Percentiles rank a stretch among this genome's conserved stretches.
phyloP scores from a whole-genome alignment of 1,140 invertebrate species.

The Hyles euphorbiae region DNA sequence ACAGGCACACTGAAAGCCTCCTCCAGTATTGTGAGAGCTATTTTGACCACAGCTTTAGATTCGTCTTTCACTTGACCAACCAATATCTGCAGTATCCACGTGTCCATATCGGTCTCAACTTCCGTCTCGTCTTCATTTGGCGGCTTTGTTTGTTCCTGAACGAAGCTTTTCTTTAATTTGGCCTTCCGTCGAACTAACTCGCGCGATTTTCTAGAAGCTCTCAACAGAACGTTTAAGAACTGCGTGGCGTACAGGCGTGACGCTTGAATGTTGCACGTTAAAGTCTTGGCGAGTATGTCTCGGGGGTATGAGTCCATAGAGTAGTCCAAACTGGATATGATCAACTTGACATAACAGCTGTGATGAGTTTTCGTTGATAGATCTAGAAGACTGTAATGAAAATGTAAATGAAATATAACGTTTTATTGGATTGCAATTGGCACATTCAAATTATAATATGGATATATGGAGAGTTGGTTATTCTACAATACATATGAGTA shows the following conservation, averaged over 20 bases:
- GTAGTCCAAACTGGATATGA: conserved; percentile 93
- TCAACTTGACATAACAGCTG: conserved; percentile 94
- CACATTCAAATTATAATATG: no score
- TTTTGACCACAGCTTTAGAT: conserved; percentile 83
- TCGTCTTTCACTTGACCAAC: conserved; percentile 88
- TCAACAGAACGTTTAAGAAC: conserved; percentile 89
- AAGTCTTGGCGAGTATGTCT: conserved; percentile 83
- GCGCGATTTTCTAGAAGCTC: conserved; percentile 78
- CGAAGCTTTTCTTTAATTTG: conserved; percentile 55
- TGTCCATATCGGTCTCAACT: conserved; percentile 76
- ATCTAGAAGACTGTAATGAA: conserved; percentile 85
- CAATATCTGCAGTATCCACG: conserved; percentile 90
- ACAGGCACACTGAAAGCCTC: conserved; percentile 93
- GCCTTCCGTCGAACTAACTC: conserved; percentile 62
- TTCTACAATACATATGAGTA: no score
- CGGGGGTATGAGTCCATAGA: conserved; percentile 82
- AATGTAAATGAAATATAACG: conserved; percentile 27
- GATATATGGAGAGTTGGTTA: no score
- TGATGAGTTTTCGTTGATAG: conserved; percentile 89
- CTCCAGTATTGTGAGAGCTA: conserved; percentile 89
- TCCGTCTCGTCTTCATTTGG: conserved; percentile 36
- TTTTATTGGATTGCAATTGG: no score
- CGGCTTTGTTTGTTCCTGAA: conserved; percentile 43
- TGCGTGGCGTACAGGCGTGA: conserved; percentile 93
- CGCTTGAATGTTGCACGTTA: conserved; percentile 80